Base-by-base conservation (phyloP, 1,140 invertebrate genomes). In the Amphibalanus amphitrite region DNA sequence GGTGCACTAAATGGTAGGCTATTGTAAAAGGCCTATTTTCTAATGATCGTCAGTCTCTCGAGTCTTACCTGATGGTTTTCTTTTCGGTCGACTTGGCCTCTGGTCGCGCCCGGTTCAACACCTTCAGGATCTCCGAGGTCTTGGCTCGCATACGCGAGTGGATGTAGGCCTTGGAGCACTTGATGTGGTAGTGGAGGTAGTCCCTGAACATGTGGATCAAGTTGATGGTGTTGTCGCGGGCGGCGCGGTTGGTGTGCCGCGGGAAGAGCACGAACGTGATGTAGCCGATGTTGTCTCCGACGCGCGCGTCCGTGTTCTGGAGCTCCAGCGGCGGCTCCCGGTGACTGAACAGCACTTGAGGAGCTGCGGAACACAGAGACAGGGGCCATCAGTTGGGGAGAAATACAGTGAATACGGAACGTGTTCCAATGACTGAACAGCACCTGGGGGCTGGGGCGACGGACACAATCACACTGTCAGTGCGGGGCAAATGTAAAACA, bases 151-250 rank as follows among this genome's bases (percentile, higher is more conserved):
- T 99, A 76, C 96, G 86, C 69, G 95, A 96, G 82, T 99, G 97
- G 83, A 99, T 97, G 81, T 98, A 99, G 76, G 95, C 96, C 87
- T 99, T 99, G 77, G 93, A 96, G 86, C 96, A 99, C 82, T 99
- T 99, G 81, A 99, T 98, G 83, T 99, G 97, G 83, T 99, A 99
- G 83, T 99, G 97, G 77, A 99, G 86, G 82, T 99, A 99, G 85
- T 99, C 94, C 81, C 97, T 87, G 83, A 99, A 97, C 86, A 97
- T 97, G 81, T 98, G 96, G 78, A 99, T 97, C 81, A 99, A 83
- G 85, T 99, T 95, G 79, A 99, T 99, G 69, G 97, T 99, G 83
- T 99, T 99, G 80, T 97, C 94, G 77, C 93, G 86, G 65, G 93
- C 89, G 79, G 88, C 86, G 80, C 87, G 87, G 76, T 91, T 94